Evolutionary conservation across 2,113 vertebrate genomes (phyloP).

Genomic region (Pangasianodon hypophthalmus): DNA sequence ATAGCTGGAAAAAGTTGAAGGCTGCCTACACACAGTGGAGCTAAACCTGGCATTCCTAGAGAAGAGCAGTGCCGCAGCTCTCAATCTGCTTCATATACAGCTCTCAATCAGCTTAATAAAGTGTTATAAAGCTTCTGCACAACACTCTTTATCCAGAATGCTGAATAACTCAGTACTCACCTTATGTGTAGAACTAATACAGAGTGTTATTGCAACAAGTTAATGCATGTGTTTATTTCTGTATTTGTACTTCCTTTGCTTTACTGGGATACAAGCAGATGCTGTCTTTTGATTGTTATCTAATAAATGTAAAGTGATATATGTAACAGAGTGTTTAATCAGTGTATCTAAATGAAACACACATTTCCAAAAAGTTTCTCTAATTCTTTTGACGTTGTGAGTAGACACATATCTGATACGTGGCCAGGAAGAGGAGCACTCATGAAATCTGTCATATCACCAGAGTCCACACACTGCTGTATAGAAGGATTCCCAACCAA

Average conservation of each 20-base stretch:
- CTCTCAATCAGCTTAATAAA: not conserved
- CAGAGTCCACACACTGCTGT: not conserved
- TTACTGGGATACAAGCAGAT: constrained; percentile 61
- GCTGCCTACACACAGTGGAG: constrained; percentile 24
- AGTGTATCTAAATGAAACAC: constrained; percentile 58
- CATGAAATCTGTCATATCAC: not conserved
- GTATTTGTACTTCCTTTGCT: not conserved
- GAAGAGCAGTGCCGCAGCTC: not conserved
- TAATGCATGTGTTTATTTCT: constrained; percentile 57
- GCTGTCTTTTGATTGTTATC: constrained; percentile 64
- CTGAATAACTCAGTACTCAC: not conserved
- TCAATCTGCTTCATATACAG: not conserved
- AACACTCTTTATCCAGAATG: not conserved
- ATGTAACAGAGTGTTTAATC: constrained; percentile 63
- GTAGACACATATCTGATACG: constrained; percentile 59
- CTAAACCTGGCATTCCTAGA: constrained; percentile 16
- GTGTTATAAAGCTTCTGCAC: not conserved
- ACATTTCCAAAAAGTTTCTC: constrained; percentile 59
- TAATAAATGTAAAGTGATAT: constrained; percentile 67
- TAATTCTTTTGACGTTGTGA: constrained; percentile 55
- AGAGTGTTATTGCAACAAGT: not conserved
- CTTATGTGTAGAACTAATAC: not conserved
- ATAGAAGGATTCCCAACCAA: not conserved
- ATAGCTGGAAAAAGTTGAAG: constrained; percentile 21
- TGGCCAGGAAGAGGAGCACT: constrained; percentile 53